phyloP scores from a whole-genome alignment of 1,140 invertebrate genomes.

The Ladona fulva region DNA sequence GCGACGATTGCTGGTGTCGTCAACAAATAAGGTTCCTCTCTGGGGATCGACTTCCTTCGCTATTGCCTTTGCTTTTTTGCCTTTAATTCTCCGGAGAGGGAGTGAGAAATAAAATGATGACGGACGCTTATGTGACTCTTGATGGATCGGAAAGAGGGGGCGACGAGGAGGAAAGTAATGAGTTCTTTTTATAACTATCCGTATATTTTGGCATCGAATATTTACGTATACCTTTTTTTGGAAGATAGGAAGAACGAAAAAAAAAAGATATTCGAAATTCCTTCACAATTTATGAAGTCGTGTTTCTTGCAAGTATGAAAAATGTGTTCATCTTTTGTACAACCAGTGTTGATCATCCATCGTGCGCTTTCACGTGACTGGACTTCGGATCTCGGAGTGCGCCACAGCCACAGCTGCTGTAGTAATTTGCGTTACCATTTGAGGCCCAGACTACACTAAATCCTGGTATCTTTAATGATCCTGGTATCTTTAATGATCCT shows the following conservation, averaged over 20 bases:
- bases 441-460: background rate
- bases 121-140: background rate
- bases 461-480: background rate
- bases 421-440: background rate
- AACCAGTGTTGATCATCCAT: background rate
- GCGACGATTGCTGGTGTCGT: background rate
- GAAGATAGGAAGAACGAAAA: background rate
- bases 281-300: background rate
- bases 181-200: background rate
- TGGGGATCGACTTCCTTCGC: background rate
- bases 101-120: background rate
- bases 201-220: background rate
- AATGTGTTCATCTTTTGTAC: background rate
- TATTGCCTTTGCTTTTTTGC: background rate
- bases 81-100: background rate
- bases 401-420: background rate
- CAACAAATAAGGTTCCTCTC: conserved; percentile 6
- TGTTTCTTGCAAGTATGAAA: background rate
- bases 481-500: no score
- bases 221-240: background rate
- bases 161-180: background rate
- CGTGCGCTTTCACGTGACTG: background rate
- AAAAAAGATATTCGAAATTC: background rate
- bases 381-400: background rate
- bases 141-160: background rate